phyloP scores from a whole-genome alignment of 2,888 invertebrate species.

The Volucella inflata region DNA sequence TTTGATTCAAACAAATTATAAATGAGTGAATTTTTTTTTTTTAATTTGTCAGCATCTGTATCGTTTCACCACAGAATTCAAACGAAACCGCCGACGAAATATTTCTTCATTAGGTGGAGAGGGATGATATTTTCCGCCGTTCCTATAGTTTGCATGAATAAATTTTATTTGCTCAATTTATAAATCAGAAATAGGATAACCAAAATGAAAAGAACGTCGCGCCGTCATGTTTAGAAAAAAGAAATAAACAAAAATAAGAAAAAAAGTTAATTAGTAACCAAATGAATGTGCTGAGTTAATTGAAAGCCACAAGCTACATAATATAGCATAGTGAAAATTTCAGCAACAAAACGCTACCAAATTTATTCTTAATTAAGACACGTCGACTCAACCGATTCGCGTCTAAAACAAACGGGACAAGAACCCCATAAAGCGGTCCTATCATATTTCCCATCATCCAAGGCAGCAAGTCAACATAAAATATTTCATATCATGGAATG shows the following conservation, averaged over 20 bases:
- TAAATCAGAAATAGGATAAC: too few species aligned
- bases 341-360: neutral
- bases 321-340: slow-evolving; percentile 10
- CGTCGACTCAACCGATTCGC: neutral
- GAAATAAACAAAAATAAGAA: neutral
- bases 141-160: too few species aligned
- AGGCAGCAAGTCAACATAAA: slow-evolving; percentile 7
- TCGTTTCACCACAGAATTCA: too few species aligned
- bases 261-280: slow-evolving; percentile 12
- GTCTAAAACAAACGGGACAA: too few species aligned
- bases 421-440: neutral
- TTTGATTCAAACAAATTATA: too few species aligned
- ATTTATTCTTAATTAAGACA: neutral
- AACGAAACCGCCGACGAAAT: too few species aligned
- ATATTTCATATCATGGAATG: neutral
- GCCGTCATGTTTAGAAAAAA: neutral
- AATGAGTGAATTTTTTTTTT: too few species aligned
- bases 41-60: too few species aligned
- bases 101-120: too few species aligned
- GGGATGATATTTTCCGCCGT: too few species aligned
- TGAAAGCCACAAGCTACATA: slow-evolving; percentile 6
- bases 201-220: neutral
- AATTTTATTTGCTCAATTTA: too few species aligned
- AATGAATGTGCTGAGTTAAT: slow-evolving; percentile 9
- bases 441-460: slow-evolving; percentile 11